phyloP scores from a whole-genome alignment of 1,140 invertebrate species.

The Tribolium castaneum region DNA sequence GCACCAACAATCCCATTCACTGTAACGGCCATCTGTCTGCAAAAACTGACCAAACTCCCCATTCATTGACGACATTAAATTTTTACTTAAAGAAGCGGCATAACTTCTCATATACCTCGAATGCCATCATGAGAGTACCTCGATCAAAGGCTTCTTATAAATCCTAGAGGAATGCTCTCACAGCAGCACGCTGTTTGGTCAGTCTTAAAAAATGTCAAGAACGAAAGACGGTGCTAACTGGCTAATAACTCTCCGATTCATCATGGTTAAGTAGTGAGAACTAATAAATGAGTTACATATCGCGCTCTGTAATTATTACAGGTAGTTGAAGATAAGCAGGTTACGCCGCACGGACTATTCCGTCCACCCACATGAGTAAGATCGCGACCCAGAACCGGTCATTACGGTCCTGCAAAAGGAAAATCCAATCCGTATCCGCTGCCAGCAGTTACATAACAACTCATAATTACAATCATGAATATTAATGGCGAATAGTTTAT shows the following conservation, averaged over 20 bases:
- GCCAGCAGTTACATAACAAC: conserved; percentile 44
- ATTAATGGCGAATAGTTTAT: conserved; percentile 41
- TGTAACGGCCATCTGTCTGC: neutral
- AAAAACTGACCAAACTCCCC: neutral
- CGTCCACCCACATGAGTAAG: conserved; percentile 43
- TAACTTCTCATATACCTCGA: neutral
- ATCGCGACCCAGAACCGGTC: conserved; percentile 31
- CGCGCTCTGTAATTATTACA: conserved; percentile 33
- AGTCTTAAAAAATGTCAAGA: neutral
- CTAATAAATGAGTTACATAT: conserved; percentile 31
- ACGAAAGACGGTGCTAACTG: neutral
- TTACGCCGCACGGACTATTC: conserved; percentile 27
- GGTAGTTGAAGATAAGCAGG: conserved; percentile 31
- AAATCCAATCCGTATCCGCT: conserved; percentile 49
- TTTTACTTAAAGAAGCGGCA: neutral
- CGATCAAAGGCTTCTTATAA: neutral
- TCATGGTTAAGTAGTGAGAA: conserved; percentile 3
- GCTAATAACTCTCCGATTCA: conserved; percentile 1
- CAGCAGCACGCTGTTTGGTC: neutral
- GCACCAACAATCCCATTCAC: neutral
- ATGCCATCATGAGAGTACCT: neutral
- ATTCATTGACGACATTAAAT: neutral
- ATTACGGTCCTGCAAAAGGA: conserved; percentile 46
- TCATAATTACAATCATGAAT: conserved; percentile 51
- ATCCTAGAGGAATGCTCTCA: neutral